phyloP scores from a whole-genome alignment of 2,888 invertebrate genomes.

The Papilio elwesi region DNA sequence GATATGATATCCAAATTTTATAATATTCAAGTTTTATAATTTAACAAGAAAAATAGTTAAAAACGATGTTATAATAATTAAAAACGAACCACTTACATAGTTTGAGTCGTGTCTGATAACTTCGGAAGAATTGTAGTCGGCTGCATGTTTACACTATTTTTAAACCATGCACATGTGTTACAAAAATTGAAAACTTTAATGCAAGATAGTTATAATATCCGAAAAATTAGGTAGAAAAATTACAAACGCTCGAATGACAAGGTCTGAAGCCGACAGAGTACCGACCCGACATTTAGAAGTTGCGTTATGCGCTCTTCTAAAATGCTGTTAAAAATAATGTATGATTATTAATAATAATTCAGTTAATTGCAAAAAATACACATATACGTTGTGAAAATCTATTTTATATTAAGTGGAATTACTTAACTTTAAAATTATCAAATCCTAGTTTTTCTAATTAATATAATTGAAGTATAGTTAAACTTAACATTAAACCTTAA shows the following conservation, averaged over 20 bases:
- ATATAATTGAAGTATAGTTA: no score
- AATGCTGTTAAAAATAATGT: not conserved
- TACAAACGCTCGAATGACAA: slow-evolving; percentile 62
- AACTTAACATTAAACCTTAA: no score
- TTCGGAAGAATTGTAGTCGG: slow-evolving; percentile 76
- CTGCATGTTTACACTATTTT: slow-evolving; percentile 65
- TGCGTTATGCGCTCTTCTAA: slow-evolving; percentile 55
- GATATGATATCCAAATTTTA: not conserved
- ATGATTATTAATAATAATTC: not conserved
- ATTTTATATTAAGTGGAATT: not conserved
- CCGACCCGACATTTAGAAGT: slow-evolving; percentile 53
- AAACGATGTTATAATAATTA: slow-evolving; percentile 43
- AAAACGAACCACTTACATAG: slow-evolving; percentile 69
- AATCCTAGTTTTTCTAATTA: not conserved
- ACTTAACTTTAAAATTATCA: not conserved
- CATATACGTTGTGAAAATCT: not conserved
- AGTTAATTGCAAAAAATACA: not conserved
- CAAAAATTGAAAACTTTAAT: slow-evolving; percentile 50
- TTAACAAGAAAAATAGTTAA: slow-evolving; percentile 4
- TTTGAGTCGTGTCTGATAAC: slow-evolving; percentile 75
- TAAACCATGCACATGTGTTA: slow-evolving; percentile 69
- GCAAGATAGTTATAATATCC: slow-evolving; percentile 56
- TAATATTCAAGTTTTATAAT: not conserved
- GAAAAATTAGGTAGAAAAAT: slow-evolving; percentile 58
- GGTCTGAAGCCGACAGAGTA: slow-evolving; percentile 61